Conservation (phyloP, 1,140 invertebrate genomes). For the Drosophila dunni region DNA sequence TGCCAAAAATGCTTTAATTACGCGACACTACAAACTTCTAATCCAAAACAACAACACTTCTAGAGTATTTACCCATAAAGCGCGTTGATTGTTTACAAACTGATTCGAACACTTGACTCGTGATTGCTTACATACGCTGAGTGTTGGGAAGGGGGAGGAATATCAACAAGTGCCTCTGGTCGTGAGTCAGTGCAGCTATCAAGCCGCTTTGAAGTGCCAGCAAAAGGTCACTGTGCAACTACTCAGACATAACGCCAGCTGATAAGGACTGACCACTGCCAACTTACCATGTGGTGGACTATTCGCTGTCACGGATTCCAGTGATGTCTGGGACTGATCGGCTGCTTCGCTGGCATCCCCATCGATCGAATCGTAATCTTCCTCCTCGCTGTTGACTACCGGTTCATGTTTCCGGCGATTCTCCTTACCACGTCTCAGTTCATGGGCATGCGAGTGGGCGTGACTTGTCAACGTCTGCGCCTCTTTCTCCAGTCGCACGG, state of each 20-base stretch:
- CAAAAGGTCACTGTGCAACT: conserved; percentile 33
- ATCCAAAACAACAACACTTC: not conserved
- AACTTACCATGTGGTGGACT: conserved; percentile 61
- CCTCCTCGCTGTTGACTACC: conserved; percentile 12
- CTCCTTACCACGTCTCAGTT: not conserved
- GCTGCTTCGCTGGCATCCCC: conserved; percentile 47
- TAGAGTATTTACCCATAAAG: not conserved
- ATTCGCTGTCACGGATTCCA: conserved; percentile 32
- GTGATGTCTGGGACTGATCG: conserved; percentile 26
- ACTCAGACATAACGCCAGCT: not conserved
- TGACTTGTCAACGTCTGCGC: not conserved
- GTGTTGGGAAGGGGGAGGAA: not conserved
- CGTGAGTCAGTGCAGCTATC: conserved; percentile 44
- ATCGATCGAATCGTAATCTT: conserved; percentile 64
- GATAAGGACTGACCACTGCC: conserved; percentile 34
- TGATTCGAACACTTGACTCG: not conserved
- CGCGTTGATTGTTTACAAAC: conserved; percentile 12
- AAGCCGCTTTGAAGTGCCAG: conserved; percentile 38
- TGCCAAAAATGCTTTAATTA: conserved; percentile 15
- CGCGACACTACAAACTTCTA: conserved; percentile 6
- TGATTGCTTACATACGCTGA: not conserved
- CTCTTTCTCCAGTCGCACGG: conserved; percentile 22
- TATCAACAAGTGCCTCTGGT: conserved; percentile 24
- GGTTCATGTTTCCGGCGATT: not conserved
- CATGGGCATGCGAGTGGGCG: not conserved